phyloP scores from a whole-genome alignment of 2,113 vertebrate species.

The Burhinus bistriatus region DNA sequence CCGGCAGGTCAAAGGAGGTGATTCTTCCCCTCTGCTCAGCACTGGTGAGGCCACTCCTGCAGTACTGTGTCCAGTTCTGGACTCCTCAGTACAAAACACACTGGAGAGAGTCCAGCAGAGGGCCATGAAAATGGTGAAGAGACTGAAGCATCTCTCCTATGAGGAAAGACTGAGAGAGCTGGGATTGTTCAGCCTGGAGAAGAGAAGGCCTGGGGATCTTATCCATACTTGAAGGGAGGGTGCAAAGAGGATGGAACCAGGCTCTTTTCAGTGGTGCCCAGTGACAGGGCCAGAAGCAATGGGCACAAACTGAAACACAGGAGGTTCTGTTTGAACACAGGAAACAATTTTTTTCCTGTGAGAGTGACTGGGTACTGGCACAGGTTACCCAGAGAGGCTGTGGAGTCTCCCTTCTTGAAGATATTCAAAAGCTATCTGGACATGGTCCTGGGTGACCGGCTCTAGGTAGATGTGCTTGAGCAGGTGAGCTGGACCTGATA shows the following conservation, averaged over 20 bases:
- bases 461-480: not conserved
- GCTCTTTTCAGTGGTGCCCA: not conserved
- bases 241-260: not conserved
- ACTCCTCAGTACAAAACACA: not conserved
- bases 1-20: not conserved
- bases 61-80: not conserved
- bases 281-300: not conserved
- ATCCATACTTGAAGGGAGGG: not conserved
- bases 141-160: not conserved
- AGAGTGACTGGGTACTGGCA: not conserved
- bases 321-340: not conserved
- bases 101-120: not conserved
- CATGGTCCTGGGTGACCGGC: not conserved
- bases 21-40: not conserved
- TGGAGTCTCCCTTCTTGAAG: not conserved
- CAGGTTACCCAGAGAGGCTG: not conserved
- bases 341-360: not conserved
- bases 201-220: not conserved
- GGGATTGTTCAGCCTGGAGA: not conserved
- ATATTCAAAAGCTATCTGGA: not conserved
- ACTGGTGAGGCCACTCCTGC: not conserved
- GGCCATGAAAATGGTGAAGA: not conserved
- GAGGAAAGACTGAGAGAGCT: not conserved
- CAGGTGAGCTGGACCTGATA: not conserved
- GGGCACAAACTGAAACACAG: not conserved